Evolutionary conservation across 2,113 vertebrate genomes (phyloP).

Genomic region (Corythoichthys intestinalis): DNA sequence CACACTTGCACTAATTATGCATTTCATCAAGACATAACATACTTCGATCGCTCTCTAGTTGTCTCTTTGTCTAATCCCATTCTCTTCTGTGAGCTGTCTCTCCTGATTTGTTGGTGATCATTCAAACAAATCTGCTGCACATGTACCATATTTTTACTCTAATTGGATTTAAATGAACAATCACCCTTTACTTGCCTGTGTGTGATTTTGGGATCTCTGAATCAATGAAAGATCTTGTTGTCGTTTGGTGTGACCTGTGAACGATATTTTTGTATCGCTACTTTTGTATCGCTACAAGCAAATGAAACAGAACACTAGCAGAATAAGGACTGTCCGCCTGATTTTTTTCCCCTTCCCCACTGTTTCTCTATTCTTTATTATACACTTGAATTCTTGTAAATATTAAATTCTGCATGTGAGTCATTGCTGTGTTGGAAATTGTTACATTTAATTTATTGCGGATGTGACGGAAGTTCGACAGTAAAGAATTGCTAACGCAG

Average conservation of each 20-base stretch:
- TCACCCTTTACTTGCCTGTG: slow-evolving; percentile 2
- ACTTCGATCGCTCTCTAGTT: slow-evolving; percentile 28
- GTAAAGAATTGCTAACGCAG: slow-evolving; percentile 12
- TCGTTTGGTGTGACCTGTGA: slow-evolving; percentile 26
- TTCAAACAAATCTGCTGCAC: slow-evolving; percentile 28
- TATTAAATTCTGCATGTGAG: slow-evolving; percentile 45
- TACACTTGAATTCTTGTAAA: slow-evolving; percentile 27
- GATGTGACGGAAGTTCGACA: background rate
- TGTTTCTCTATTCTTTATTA: slow-evolving; percentile 31
- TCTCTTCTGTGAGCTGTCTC: slow-evolving; percentile 32
- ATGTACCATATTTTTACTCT: slow-evolving; percentile 13
- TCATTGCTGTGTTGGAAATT: slow-evolving; percentile 25
- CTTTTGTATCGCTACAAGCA: slow-evolving; percentile 4
- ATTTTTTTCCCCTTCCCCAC: background rate
- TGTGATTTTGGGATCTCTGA: slow-evolving; percentile 22
- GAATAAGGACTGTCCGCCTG: slow-evolving; percentile 36
- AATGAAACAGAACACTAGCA: slow-evolving; percentile 21
- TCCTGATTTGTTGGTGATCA: slow-evolving; percentile 34
- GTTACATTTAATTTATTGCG: slow-evolving; percentile 37
- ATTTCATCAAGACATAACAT: background rate
- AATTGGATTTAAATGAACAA: slow-evolving; percentile 14
- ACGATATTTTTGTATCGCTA: background rate
- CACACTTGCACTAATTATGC: background rate
- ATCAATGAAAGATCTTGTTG: slow-evolving; percentile 1
- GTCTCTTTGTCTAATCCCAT: slow-evolving; percentile 23